These are phyloP conservation scores for Umimayanthus kanabou DNA, from an alignment of 92 coral and sea anemone genomes.

Conservation along the genomic window DNA sequence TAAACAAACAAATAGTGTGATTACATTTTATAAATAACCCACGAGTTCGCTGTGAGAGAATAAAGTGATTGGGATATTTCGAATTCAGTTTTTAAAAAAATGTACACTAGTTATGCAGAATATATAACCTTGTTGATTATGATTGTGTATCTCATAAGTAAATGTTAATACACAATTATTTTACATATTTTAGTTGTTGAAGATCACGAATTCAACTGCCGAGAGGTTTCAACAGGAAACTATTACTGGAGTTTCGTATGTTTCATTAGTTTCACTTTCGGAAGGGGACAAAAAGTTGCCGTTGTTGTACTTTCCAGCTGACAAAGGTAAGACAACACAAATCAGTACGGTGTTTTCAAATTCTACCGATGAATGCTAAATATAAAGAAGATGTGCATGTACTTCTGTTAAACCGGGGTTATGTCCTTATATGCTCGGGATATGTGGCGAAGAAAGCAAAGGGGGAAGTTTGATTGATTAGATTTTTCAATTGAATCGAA, in stretches of 20 bases:
- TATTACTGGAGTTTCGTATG: constrained; percentile 21
- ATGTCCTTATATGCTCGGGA: not conserved
- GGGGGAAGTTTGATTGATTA: not conserved
- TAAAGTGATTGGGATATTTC: no score
- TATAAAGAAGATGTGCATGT: not conserved
- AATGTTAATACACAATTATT: not conserved
- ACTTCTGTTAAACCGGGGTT: not conserved
- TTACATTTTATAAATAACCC: no score
- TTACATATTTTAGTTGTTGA: constrained; percentile 1
- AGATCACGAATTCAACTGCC: not conserved
- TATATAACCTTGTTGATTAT: no score
- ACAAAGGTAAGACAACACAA: not conserved
- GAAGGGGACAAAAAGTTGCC: constrained; percentile 18
- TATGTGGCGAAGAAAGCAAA: not conserved
- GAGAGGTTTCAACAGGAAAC: constrained; percentile 4
- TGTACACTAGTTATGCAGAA: no score
- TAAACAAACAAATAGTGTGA: no score
- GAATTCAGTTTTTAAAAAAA: no score
- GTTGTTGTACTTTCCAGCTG: constrained; percentile 6
- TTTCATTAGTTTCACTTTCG: constrained; percentile 10
- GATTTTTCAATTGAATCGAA: not conserved
- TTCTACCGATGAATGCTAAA: no score
- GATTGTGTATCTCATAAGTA: not conserved
- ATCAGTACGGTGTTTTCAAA: not conserved
- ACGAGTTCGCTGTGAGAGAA: no score